Base-by-base conservation (phyloP, 2,797 vertebrate species). In the Alfaro cultratus region DNA sequence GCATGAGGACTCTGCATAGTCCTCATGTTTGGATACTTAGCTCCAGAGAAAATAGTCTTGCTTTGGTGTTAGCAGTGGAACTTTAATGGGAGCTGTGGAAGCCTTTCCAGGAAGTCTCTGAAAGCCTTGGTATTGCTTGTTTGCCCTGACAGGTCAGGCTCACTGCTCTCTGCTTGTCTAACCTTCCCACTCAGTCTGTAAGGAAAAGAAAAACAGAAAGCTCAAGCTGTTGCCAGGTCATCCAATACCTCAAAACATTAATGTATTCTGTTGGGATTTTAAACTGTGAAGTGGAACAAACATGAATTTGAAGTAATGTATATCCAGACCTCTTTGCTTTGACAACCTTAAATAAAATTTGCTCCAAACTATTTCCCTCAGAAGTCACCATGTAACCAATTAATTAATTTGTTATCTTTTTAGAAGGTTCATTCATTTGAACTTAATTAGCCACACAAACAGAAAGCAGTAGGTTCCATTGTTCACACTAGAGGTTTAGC, bases 61-160 rank as follows among this genome's bases (percentile, higher is more conserved):
- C 9, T 67, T 39, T 23, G 29, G 60, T 64, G 34, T 23, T 18
- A 9, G 18, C 29, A 67, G 7, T 67, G 62, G 36, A 67, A 23
- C 62, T 67, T 39, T 31, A 34, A 18, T 31, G 13, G 31, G 31
- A 1, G 29, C 2, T 18, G 7, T 39, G 34, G 18, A 39, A 67
- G 7, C 34, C 62, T 67, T 67, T 39, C 34, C 34, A 39, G 34
- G 62, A 67, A 67, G 62, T 3, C 43, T 57, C 12, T 55, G 31
- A 60, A 29, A 5, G 74, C 55, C 55, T 73, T 71, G 77, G 70
- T 84, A 55, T 43, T 81, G 73, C 75, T 53, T 47, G 62, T 46
- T 80, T 72, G 86, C 74, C 80, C 75, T 45, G 47, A 0, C 60
- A 74, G 86, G 88, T 91, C 83, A 89, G 76, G 76, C 47, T 90